These are phyloP conservation scores for Tethya wilhelma DNA, from an alignment of 37 sponge, comb jelly and placozoan species.

Conservation along the genomic window DNA sequence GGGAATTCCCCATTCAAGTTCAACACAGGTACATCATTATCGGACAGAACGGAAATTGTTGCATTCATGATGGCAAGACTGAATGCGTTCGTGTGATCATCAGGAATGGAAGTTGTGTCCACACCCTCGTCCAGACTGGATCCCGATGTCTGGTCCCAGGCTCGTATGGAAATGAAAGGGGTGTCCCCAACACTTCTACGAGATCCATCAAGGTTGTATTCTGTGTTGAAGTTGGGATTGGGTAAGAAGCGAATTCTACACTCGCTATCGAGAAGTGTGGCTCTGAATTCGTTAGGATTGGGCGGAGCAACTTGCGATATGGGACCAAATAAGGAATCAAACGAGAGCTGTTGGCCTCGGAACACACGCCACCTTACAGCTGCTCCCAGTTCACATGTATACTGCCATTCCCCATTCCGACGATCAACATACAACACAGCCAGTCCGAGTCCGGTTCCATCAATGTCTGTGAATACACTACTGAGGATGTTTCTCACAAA, in stretches of 20 bases:
- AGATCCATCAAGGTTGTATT: slow-evolving; percentile 63
- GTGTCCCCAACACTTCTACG: slow-evolving; percentile 49
- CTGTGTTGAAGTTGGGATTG: slow-evolving; percentile 71
- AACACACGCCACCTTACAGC: slow-evolving; percentile 50
- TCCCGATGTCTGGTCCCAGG: slow-evolving; percentile 82
- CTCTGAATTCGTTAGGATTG: slow-evolving; percentile 52
- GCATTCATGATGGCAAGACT: slow-evolving; percentile 56
- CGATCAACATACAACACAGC: slow-evolving; percentile 69
- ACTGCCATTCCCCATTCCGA: slow-evolving; percentile 80
- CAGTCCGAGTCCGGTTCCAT: slow-evolving; percentile 50
- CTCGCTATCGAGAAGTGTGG: slow-evolving; percentile 65
- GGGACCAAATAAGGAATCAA: slow-evolving; percentile 51
- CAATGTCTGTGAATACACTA: slow-evolving; percentile 53
- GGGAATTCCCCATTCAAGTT: slow-evolving; percentile 15
- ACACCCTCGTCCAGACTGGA: slow-evolving; percentile 45
- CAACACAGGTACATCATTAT: slow-evolving; percentile 67
- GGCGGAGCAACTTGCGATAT: slow-evolving; percentile 58
- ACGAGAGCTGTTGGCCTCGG: slow-evolving; percentile 46
- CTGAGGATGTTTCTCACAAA: slow-evolving; percentile 35
- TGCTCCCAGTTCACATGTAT: slow-evolving; percentile 71
- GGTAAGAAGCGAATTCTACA: slow-evolving; percentile 82
- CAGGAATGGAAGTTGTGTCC: slow-evolving; percentile 78
- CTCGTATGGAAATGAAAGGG: slow-evolving; percentile 77
- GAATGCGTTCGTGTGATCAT: slow-evolving; percentile 83
- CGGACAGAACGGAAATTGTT: slow-evolving; percentile 47